Base-by-base conservation (phyloP, 2,113 vertebrate species). In the Myotis yumanensis region DNA sequence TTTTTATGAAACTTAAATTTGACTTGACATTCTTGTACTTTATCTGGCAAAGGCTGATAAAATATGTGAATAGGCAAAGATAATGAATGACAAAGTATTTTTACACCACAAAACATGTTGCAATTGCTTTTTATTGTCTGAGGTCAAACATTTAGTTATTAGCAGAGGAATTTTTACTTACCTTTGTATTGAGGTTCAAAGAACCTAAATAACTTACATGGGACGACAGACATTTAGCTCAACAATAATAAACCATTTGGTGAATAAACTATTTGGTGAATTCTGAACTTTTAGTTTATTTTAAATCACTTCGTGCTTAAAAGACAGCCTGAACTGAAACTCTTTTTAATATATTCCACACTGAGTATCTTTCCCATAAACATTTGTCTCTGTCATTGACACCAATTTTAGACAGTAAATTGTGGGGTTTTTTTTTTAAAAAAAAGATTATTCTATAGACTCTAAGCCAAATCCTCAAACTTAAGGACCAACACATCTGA, bases 1-100 rank as follows among this genome's bases (percentile, higher is more conserved):
- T 91, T 93, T 7, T 4, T 79, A 54, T 76, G 28, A 72, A 89
- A 94, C 95, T 93, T 28, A 52, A 89, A 69, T 83, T 89, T 89
- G 95, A 91, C 32, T 91, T 17, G 2, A 72, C 2, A 66, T 69
- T 62, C 28, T 23, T 51, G 3, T 23, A 73, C 85, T 91, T 89
- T 69, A 87, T 62, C n/a, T 93, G 62, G 40, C 25, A 94, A 66
- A 62, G 6, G 18, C 23, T 94, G 66, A 88, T 28, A 90, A 51
- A 76, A 59, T 37, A 32, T 59, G 48, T 37, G 11, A 73, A 84
- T 81, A 95, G 4, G 6, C 25, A 77, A 94, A 80, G 22, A 28
- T 62, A 72, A 76, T 64, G n/a, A 91, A 94, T 46, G 25, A 2
- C 7, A 82, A 59, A 84, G 14, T 80, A n/a, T 46, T 91, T 93